Conservation (phyloP, 1,140 invertebrate species). For the Pseudoatta argentina region DNA sequence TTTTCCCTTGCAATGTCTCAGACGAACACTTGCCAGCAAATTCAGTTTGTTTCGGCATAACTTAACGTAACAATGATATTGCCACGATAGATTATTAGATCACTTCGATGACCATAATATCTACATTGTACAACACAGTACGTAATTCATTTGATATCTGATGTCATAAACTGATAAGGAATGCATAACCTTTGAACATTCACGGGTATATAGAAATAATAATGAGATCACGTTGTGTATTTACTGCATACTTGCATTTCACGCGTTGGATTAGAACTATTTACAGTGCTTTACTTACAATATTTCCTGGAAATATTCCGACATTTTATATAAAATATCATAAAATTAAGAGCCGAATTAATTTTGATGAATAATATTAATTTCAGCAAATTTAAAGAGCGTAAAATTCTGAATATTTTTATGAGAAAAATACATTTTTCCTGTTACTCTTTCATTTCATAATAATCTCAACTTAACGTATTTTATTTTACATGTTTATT, state of each 20-base stretch:
- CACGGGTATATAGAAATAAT: conserved; percentile 29
- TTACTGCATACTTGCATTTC: not conserved
- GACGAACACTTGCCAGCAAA: not conserved
- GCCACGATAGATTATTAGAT: not conserved
- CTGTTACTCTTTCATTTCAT: not conserved
- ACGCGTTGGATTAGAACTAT: not conserved
- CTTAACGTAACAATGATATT: conserved; percentile 12
- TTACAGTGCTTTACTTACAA: not conserved
- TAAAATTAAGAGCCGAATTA: not conserved
- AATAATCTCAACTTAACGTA: not conserved
- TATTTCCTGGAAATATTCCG: not conserved
- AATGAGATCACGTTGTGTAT: conserved; percentile 14
- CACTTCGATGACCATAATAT: conserved; percentile 2
- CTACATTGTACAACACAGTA: not conserved
- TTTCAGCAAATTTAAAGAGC: not conserved
- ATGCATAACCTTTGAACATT: conserved; percentile 47
- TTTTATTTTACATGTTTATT: not conserved
- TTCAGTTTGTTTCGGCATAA: not conserved
- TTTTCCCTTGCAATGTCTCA: conserved; percentile 13
- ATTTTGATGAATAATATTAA: not conserved
- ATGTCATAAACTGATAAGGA: not conserved
- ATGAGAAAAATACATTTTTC: not conserved
- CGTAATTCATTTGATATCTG: conserved; percentile 12
- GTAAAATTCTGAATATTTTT: not conserved
- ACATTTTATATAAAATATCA: not conserved